phyloP scores from a whole-genome alignment of 2,888 invertebrate genomes.

The Sycophila texana region DNA sequence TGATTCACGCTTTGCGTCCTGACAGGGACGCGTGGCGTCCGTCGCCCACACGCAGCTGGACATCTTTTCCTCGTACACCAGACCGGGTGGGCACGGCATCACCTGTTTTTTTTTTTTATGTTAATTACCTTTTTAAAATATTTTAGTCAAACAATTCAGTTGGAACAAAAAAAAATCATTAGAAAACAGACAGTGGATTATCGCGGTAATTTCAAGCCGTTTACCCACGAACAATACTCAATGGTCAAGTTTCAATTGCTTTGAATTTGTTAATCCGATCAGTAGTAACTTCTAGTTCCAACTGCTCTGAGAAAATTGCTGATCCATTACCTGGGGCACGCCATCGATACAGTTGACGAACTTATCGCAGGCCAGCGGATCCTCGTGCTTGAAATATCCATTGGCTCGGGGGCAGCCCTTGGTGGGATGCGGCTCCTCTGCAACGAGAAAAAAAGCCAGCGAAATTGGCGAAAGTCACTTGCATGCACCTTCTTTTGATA shows the following conservation, averaged over 20 bases:
- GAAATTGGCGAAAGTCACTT: slow-evolving; percentile 18
- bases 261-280: neutral
- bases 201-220: too few relatives aligned
- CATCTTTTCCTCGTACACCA: slow-evolving; percentile 84
- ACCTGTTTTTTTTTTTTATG: too few relatives aligned
- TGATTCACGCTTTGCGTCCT: slow-evolving; percentile 78
- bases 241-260: slow-evolving; percentile 59
- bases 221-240: too few relatives aligned
- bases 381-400: slow-evolving; percentile 86
- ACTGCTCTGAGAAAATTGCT: slow-evolving; percentile 51
- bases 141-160: too few relatives aligned
- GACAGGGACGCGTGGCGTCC: slow-evolving; percentile 79
- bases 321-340: slow-evolving; percentile 77
- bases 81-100: slow-evolving; percentile 81
- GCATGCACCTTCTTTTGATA: neutral
- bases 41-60: slow-evolving; percentile 88
- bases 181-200: too few relatives aligned
- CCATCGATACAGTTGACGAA: slow-evolving; percentile 89
- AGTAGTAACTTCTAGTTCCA: too few relatives aligned
- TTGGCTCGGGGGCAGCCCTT: slow-evolving; percentile 87
- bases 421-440: slow-evolving; percentile 85
- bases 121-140: too few relatives aligned
- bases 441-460: slow-evolving; percentile 58
- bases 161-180: too few relatives aligned
- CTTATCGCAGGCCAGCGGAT: slow-evolving; percentile 85